These are phyloP conservation scores for Diarsia dahlii DNA, from an alignment of 2,888 invertebrate genomes.

Conservation along the genomic window DNA sequence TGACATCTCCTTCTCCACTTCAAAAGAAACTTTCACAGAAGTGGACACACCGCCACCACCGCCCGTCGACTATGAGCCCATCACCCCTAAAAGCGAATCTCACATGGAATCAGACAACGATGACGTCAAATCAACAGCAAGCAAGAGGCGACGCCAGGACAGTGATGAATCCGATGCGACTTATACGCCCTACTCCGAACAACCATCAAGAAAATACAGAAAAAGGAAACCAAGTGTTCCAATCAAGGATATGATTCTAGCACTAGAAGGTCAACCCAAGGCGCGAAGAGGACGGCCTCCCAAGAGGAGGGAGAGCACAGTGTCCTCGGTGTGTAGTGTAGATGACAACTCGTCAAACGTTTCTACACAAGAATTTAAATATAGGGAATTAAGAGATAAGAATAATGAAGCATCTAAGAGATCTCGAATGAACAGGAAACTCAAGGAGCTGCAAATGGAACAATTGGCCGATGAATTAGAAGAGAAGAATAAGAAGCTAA, in stretches of 20 bases:
- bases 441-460: slow-evolving; percentile 90
- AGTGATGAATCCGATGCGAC: slow-evolving; percentile 88
- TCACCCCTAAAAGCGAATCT: slow-evolving; percentile 86
- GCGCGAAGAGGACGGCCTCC: slow-evolving; percentile 90
- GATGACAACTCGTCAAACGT: slow-evolving; percentile 83
- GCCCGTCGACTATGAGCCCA: slow-evolving; percentile 80
- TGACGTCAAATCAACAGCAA: slow-evolving; percentile 74
- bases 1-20: slow-evolving; percentile 56
- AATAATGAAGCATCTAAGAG: slow-evolving; percentile 95
- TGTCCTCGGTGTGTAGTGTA: slow-evolving; percentile 85
- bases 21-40: slow-evolving; percentile 67
- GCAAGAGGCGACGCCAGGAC: slow-evolving; percentile 76
- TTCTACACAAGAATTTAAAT: slow-evolving; percentile 88
- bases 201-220: slow-evolving; percentile 79
- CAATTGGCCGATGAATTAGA: slow-evolving; percentile 90
- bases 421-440: slow-evolving; percentile 93
- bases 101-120: slow-evolving; percentile 84
- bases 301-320: slow-evolving; percentile 87
- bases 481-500: slow-evolving; percentile 92
- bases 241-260: slow-evolving; percentile 85
- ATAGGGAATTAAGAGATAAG: slow-evolving; percentile 93
- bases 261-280: slow-evolving; percentile 84
- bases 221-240: slow-evolving; percentile 83
- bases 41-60: slow-evolving; percentile 74
- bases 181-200: slow-evolving; percentile 82